Percentiles rank a stretch among this genome's conserved stretches.
Conservation (phyloP, 2,888 invertebrate genomes). For the Folsomia candida region DNA sequence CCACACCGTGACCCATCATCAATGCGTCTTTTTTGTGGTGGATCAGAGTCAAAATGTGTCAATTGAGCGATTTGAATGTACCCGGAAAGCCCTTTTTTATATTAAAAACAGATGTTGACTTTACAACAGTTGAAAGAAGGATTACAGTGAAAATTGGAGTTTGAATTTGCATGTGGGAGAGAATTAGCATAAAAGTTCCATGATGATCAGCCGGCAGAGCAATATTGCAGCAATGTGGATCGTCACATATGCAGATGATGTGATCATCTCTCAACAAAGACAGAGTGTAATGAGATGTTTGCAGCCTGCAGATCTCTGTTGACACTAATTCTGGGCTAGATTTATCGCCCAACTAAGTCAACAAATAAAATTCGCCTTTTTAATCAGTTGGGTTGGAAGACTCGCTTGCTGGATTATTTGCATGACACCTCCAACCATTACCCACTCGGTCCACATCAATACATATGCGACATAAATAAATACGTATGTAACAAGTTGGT, state of each 20-base stretch:
- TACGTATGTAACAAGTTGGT: neutral
- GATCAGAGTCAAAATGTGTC: too few species aligned
- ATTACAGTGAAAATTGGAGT: neutral
- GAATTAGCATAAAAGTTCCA: neutral
- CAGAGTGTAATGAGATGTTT: too few species aligned
- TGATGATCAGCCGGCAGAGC: neutral
- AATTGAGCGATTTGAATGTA: neutral
- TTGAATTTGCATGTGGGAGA: slow-evolving; percentile 5
- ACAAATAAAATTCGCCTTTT: slow-evolving; percentile 11
- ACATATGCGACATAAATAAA: too few species aligned
- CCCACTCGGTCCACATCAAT: too few species aligned
- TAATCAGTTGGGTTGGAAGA: too few species aligned
- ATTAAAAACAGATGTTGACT: slow-evolving; percentile 13
- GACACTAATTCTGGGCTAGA: slow-evolving; percentile 15
- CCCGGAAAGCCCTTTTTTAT: neutral
- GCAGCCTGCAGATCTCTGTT: neutral
- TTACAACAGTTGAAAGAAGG: neutral
- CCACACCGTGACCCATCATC: too few species aligned
- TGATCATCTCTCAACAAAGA: too few species aligned
- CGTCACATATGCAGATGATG: neutral
- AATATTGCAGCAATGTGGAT: too few species aligned
- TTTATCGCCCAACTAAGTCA: slow-evolving; percentile 3
- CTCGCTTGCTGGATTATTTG: neutral
- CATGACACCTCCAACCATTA: too few species aligned
- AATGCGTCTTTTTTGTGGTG: too few species aligned